Evolutionary conservation across 2,113 vertebrate species (phyloP).

Genomic region (Poecile atricapillus): DNA sequence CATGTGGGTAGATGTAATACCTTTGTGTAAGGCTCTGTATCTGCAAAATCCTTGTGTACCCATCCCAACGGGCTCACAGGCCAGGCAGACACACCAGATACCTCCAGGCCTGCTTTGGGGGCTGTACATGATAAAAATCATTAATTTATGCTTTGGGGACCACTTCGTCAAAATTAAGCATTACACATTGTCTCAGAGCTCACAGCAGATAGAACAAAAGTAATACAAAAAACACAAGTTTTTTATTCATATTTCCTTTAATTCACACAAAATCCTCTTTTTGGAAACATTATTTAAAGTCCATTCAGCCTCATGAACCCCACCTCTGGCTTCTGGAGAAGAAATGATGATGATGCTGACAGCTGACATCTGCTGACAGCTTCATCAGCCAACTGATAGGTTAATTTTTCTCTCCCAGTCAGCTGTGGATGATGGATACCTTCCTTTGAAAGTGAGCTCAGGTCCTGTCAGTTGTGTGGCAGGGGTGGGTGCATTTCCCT

Average conservation of each 20-base stretch:
- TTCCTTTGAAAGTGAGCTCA: not conserved
- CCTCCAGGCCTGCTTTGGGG: not conserved
- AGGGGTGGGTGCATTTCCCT: not conserved
- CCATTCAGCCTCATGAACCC: not conserved
- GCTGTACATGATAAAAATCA: not conserved
- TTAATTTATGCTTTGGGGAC: not conserved
- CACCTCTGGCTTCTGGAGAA: not conserved
- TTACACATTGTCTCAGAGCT: not conserved
- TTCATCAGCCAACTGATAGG: accelerated
- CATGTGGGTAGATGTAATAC: not conserved
- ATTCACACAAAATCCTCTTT: not conserved
- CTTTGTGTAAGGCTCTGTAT: not conserved
- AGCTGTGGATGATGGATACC: not conserved
- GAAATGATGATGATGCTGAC: not conserved
- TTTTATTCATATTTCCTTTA: not conserved
- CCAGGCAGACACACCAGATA: not conserved
- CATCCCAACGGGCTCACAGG: not conserved
- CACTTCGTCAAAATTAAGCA: not conserved
- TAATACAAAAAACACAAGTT: not conserved
- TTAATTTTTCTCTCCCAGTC: not conserved
- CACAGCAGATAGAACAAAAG: not conserved
- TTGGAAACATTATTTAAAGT: not conserved
- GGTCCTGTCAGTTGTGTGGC: not conserved
- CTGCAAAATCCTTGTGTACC: not conserved
- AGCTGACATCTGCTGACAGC: not conserved